Conservation (phyloP, 2,888 invertebrate species). For the Entomobrya proxima region DNA sequence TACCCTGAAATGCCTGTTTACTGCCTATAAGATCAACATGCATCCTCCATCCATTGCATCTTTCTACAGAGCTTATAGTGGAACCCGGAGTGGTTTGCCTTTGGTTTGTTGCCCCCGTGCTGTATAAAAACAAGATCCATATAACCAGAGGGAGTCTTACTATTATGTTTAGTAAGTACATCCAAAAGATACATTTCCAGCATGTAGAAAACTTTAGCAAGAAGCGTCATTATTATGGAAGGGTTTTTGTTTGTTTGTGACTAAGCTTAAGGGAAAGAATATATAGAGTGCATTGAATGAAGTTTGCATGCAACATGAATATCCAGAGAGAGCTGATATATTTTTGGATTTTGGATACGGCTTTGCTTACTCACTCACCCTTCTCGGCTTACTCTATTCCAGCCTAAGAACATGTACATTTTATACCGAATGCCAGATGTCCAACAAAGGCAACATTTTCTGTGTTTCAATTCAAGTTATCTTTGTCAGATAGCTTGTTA, state of each 20-base stretch:
- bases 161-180: neutral
- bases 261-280: neutral
- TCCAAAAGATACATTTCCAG: neutral
- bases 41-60: too few species aligned
- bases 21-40: too few species aligned
- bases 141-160: neutral
- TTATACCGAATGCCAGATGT: conserved; percentile 43
- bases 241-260: neutral
- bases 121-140: neutral
- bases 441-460: neutral
- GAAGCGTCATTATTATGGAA: neutral
- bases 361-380: conserved; percentile 22
- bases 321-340: neutral
- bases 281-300: neutral
- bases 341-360: neutral
- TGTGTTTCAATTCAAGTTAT: neutral
- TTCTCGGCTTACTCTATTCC: conserved; percentile 5
- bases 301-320: neutral
- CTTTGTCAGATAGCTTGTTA: neutral
- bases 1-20: too few species aligned
- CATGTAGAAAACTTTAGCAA: neutral
- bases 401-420: neutral
- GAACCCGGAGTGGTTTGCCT: neutral
- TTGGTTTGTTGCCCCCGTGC: neutral
- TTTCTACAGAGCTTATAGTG: neutral